Conservation (phyloP, 2,888 invertebrate species). For the Euphydryas editha region DNA sequence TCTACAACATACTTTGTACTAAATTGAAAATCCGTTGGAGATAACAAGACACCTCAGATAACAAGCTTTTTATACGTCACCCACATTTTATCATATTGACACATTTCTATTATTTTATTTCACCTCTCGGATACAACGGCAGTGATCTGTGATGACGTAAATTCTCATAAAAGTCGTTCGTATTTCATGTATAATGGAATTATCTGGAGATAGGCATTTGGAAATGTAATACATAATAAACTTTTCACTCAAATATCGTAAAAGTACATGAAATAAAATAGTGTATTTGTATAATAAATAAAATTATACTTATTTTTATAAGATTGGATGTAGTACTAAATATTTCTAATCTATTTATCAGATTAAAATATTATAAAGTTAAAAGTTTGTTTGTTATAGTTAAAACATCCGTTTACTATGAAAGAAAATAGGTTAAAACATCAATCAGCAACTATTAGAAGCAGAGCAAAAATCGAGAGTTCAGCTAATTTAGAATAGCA, state of each 20-base stretch:
- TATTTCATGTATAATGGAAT: conserved; percentile 32
- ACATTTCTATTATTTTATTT: conserved; percentile 37
- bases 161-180: conserved; percentile 26
- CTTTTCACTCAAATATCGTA: background rate
- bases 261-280: background rate
- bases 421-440: too few species aligned
- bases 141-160: conserved; percentile 20
- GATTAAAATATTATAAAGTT: too few species aligned
- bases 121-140: conserved; percentile 29
- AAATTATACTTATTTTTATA: too few species aligned
- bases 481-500: too few species aligned
- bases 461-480: too few species aligned
- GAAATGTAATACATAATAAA: conserved; percentile 4
- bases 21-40: conserved; percentile 39
- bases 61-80: conserved; percentile 50
- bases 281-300: background rate
- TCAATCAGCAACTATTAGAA: too few species aligned
- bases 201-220: conserved; percentile 12
- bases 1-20: background rate
- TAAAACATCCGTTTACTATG: too few species aligned
- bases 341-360: too few species aligned
- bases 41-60: conserved; percentile 60
- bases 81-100: conserved; percentile 50
- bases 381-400: too few species aligned
- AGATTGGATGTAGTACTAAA: too few species aligned